Conservation (phyloP, 2,113 vertebrate species). For the Sylvicapra grimmia region DNA sequence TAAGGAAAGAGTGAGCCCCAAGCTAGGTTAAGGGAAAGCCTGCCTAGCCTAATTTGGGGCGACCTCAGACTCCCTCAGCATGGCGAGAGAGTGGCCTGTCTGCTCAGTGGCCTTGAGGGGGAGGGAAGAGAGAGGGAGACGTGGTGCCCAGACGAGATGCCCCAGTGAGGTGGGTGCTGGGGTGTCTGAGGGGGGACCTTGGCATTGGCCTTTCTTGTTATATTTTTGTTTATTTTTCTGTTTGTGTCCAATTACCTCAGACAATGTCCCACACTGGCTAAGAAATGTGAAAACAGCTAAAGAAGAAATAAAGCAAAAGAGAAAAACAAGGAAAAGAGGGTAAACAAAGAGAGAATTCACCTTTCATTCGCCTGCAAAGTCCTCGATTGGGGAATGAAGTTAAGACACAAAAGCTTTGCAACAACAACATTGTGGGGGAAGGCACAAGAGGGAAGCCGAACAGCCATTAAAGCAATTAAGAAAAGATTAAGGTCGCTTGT, state of each 20-base stretch:
- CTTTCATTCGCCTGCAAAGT: conserved; percentile 69
- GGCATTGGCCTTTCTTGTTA: not conserved
- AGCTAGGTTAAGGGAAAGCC: not conserved
- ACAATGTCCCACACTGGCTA: not conserved
- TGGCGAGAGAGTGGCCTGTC: not conserved
- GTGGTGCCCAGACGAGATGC: not conserved
- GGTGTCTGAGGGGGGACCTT: not conserved
- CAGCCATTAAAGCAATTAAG: conserved; percentile 86
- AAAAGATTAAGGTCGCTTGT: conserved; percentile 84
- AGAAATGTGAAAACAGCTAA: conserved; percentile 47
- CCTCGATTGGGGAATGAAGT: conserved; percentile 75
- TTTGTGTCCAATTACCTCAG: conserved; percentile 58
- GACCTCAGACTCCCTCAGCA: not conserved
- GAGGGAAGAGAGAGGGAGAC: not conserved
- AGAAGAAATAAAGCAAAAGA: conserved; percentile 64
- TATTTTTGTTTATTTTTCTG: conserved; percentile 61
- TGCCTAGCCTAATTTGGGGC: not conserved
- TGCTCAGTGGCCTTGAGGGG: not conserved
- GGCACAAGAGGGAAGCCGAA: conserved; percentile 75
- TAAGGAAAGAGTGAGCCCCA: not conserved
- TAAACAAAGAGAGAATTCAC: conserved; percentile 73
- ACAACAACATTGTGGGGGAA: conserved; percentile 78
- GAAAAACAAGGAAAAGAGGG: conserved; percentile 58
- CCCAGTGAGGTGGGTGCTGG: fast-evolving
- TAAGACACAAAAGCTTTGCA: conserved; percentile 81